phyloP scores from a whole-genome alignment of 2,888 invertebrate species.

The Ganaspis brasiliensis region DNA sequence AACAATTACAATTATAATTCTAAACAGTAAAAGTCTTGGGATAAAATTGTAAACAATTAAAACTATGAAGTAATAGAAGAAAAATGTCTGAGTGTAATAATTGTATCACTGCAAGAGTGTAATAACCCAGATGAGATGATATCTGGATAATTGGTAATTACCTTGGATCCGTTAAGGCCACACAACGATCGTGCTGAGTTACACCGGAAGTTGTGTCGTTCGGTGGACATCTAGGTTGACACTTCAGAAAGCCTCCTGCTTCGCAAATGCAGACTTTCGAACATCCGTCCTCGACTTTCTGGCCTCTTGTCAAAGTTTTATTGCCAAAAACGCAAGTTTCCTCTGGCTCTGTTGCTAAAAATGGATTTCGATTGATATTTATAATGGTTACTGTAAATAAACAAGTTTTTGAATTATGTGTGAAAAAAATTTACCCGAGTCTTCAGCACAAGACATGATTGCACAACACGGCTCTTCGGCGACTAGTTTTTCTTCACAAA shows the following conservation, averaged over 20 bases:
- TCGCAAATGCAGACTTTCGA: conserved; percentile 90
- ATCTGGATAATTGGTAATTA: conserved; percentile 57
- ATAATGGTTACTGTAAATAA: no score
- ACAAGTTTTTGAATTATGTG: no score
- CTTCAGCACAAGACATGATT: conserved; percentile 86
- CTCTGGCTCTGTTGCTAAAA: conserved; percentile 75
- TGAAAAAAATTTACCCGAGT: conserved; percentile 79
- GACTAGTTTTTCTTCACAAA: conserved; percentile 87
- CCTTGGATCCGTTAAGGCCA: conserved; percentile 89
- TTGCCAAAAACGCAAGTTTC: conserved; percentile 86
- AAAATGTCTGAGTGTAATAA: no score
- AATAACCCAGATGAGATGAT: conserved; percentile 24
- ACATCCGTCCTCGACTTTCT: conserved; percentile 90
- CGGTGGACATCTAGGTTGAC: conserved; percentile 85
- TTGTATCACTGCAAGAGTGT: conserved; percentile 4
- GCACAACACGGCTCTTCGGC: conserved; percentile 88
- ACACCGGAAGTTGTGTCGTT: conserved; percentile 73
- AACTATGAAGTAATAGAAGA: no score
- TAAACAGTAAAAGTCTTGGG: no score
- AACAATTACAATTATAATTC: no score
- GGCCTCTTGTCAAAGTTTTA: conserved; percentile 87
- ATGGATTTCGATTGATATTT: no score
- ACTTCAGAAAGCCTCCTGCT: conserved; percentile 87
- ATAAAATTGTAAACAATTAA: no score
- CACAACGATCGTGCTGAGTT: conserved; percentile 87